phyloP scores from a whole-genome alignment of 2,888 invertebrate genomes.

The Uloborus plumipes region DNA sequence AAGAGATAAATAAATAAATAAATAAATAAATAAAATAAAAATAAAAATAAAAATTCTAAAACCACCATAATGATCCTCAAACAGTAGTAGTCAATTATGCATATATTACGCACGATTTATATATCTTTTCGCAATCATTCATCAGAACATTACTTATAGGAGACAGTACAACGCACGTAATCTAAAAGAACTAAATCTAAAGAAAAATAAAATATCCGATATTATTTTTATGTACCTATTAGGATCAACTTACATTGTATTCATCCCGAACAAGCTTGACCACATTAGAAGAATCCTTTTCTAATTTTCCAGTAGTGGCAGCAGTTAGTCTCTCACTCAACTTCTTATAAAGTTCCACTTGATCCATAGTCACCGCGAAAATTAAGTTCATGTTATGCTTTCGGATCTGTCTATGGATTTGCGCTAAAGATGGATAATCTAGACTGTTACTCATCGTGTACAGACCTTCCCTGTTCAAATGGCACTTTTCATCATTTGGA shows the following conservation, averaged over 20 bases:
- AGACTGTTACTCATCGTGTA: slow-evolving; percentile 86
- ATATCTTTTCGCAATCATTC: too few species aligned
- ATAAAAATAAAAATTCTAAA: too few species aligned
- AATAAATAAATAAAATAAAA: too few species aligned
- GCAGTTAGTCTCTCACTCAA: slow-evolving; percentile 91
- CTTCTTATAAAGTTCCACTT: slow-evolving; percentile 85
- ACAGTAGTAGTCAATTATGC: too few species aligned
- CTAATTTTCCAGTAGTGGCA: slow-evolving; percentile 89
- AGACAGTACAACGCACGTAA: too few species aligned
- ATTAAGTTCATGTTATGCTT: slow-evolving; percentile 96
- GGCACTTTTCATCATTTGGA: slow-evolving; percentile 93
- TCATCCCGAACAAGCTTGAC: slow-evolving; percentile 93
- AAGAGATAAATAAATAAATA: too few species aligned
- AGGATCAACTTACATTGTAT: slow-evolving; percentile 76
- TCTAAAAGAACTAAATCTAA: too few species aligned
- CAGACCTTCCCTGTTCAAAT: slow-evolving; percentile 79
- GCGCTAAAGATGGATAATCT: slow-evolving; percentile 98
- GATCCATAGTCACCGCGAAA: slow-evolving; percentile 93
- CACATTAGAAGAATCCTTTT: slow-evolving; percentile 94
- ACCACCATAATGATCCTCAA: too few species aligned
- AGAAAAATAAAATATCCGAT: too few species aligned
- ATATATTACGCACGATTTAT: too few species aligned
- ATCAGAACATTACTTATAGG: too few species aligned
- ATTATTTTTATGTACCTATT: too few species aligned
- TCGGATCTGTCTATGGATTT: slow-evolving; percentile 82